These are phyloP conservation scores for Oncorhynchus gorbuscha DNA, from an alignment of 2,113 vertebrate genomes.

Conservation along the genomic window DNA sequence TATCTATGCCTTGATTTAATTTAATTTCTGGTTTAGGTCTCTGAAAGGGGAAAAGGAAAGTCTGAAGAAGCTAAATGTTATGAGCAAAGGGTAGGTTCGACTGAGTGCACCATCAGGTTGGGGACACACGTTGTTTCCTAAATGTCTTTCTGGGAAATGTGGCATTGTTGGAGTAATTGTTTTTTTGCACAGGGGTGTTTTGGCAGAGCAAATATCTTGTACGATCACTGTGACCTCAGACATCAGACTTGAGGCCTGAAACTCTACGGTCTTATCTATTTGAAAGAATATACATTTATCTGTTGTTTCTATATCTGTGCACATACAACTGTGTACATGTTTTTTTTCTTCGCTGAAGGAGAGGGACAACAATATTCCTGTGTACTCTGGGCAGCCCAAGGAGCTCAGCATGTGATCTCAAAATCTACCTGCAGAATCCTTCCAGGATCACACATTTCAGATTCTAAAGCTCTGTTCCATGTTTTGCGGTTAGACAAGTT, in stretches of 20 bases:
- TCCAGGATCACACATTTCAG: too few species aligned
- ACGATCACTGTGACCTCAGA: conserved; percentile 26
- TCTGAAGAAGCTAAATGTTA: not conserved
- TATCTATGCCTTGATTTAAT: not conserved
- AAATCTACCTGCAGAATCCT: too few species aligned
- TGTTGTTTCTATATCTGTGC: too few species aligned
- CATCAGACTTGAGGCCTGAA: not conserved
- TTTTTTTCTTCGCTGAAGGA: too few species aligned
- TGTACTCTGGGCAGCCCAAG: too few species aligned
- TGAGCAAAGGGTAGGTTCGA: not conserved
- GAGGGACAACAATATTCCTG: too few species aligned
- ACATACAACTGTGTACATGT: too few species aligned
- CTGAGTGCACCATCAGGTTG: conserved; percentile 2
- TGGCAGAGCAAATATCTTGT: not conserved
- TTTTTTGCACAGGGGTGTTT: conserved; percentile 23
- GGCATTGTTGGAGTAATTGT: conserved; percentile 33
- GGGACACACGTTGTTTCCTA: conserved; percentile 36
- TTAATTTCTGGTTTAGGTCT: not conserved
- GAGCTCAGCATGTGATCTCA: too few species aligned
- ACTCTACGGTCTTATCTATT: too few species aligned
- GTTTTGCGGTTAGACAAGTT: too few species aligned
- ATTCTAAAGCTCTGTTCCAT: too few species aligned
- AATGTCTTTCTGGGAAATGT: conserved; percentile 51
- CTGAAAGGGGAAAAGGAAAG: not conserved
- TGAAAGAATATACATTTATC: too few species aligned